Percentiles rank a stretch among this genome's conserved stretches.
phyloP scores from a whole-genome alignment of 2,888 invertebrate genomes.

The Drosophila sordidula region DNA sequence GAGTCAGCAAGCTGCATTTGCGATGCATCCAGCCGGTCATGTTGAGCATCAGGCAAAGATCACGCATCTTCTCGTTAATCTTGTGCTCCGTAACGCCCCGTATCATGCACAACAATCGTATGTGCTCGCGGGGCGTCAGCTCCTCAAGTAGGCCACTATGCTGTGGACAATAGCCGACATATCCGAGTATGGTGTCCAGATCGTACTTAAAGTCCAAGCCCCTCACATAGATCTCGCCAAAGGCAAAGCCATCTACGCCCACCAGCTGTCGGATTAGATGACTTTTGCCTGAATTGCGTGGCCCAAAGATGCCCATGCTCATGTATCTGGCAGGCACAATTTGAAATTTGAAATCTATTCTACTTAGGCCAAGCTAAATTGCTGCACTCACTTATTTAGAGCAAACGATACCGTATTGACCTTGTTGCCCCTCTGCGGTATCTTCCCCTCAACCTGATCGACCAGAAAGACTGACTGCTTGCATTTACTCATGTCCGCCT shows the following conservation, averaged over 20 bases:
- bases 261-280: conserved; percentile 94
- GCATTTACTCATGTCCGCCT: conserved; percentile 83
- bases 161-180: conserved; percentile 89
- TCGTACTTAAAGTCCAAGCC: conserved; percentile 86
- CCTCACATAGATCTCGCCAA: conserved; percentile 89
- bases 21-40: conserved; percentile 88
- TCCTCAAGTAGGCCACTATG: conserved; percentile 88
- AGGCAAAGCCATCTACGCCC: conserved; percentile 89
- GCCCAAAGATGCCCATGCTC: conserved; percentile 92
- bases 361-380: background rate
- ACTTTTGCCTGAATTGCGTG: conserved; percentile 93
- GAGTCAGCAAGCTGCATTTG: conserved; percentile 87
- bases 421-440: conserved; percentile 52
- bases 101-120: conserved; percentile 88
- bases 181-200: conserved; percentile 86
- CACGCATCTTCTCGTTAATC: conserved; percentile 79
- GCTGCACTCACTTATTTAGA: conserved; percentile 65
- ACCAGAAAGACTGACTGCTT: conserved; percentile 85
- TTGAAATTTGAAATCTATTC: background rate
- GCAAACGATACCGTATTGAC: conserved; percentile 79
- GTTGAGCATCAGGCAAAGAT: conserved; percentile 86
- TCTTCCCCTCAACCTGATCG: conserved; percentile 75
- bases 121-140: conserved; percentile 89
- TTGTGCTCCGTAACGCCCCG: conserved; percentile 86
- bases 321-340: conserved; percentile 84